Evolutionary conservation across 2,113 vertebrate species (phyloP), one percentile per base, ranked within the genome.

Genomic region (Dryoscopus gambensis): DNA sequence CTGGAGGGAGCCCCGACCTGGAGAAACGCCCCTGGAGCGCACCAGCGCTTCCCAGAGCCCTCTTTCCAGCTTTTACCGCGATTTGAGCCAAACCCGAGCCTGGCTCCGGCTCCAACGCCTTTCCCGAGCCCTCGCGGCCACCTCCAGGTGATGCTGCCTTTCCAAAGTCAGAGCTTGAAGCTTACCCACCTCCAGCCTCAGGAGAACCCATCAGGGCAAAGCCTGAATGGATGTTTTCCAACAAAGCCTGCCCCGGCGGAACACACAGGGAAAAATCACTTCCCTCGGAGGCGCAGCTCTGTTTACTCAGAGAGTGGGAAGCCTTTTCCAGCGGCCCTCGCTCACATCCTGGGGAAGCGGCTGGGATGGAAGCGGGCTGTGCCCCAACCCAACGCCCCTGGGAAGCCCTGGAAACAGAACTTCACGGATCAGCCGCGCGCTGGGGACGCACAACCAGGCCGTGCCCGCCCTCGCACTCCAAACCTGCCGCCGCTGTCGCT

Each of bases 291-390:
- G 65, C 16, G 0, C 80, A 84, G 95, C 76, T 81, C 84, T 92
- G 89, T 89, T 96, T 76, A 79, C 81, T 65, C 62, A 80, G 83
- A 35, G 62, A 91, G 81, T 28, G 69, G 81, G 93, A 79, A 91
- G 74, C 91, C 69, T 91, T 50, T 56, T 89, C 49, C 69, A 93
- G 81, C 84, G 67, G 79, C 85, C 33, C 90, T 82, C 6, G 2
- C 64, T 93, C 94, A 89, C 87, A 93, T 93, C 94, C 95, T 84
- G 95, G 28, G 94, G 69, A 91, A 93, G 62, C 0, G n/a, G 86
- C 76, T 39, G 63, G 50, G 70, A 35, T 14, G 7, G 42, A 49
- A 76, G 68, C 37, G 0, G 62, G 53, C 71, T 44, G 81, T 7
- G 13, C 63, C 31, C 7, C 74, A 44, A 47, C 30, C 53, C n/a